A percentile compares a stretch with the other conserved stretches of the same genome.
phyloP scores from a whole-genome alignment of 2,888 invertebrate genomes.

The Bombylius major region DNA sequence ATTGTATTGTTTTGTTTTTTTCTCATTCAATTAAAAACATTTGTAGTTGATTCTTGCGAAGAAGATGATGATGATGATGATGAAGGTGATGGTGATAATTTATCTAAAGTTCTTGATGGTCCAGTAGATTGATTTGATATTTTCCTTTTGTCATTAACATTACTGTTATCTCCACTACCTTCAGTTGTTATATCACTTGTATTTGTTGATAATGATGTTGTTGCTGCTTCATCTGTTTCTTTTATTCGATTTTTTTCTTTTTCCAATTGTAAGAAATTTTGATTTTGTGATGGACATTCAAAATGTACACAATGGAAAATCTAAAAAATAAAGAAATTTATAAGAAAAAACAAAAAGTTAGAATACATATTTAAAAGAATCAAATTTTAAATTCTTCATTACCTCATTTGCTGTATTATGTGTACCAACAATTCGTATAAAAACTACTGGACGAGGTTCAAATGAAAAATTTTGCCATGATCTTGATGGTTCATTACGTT shows the following conservation, averaged over 20 bases:
- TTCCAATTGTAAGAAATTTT: slow-evolving; percentile 19
- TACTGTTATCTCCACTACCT: no score
- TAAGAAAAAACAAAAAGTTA: slow-evolving; percentile 4
- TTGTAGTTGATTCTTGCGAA: no score
- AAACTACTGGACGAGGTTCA: slow-evolving; percentile 73
- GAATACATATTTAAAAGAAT: background rate
- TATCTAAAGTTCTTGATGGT: no score
- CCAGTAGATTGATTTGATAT: no score
- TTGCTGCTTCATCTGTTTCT: background rate
- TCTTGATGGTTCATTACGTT: slow-evolving; percentile 68
- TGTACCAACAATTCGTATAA: slow-evolving; percentile 90
- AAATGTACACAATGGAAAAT: slow-evolving; percentile 97
- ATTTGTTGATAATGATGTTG: no score
- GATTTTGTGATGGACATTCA: slow-evolving; percentile 75
- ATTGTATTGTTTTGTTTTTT: no score
- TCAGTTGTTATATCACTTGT: no score
- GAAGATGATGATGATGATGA: no score
- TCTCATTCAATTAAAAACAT: no score
- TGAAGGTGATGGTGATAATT: no score
- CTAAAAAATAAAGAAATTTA: slow-evolving; percentile 36
- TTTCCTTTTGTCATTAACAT: no score
- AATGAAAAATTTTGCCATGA: slow-evolving; percentile 93
- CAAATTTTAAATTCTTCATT: slow-evolving; percentile 13
- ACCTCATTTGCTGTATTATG: slow-evolving; percentile 96
- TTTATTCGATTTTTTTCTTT: background rate